Evolutionary conservation across 2,797 vertebrate genomes (phyloP), one percentile per base, ranked within the genome.

Genomic region (Pipistrellus nathusii): DNA sequence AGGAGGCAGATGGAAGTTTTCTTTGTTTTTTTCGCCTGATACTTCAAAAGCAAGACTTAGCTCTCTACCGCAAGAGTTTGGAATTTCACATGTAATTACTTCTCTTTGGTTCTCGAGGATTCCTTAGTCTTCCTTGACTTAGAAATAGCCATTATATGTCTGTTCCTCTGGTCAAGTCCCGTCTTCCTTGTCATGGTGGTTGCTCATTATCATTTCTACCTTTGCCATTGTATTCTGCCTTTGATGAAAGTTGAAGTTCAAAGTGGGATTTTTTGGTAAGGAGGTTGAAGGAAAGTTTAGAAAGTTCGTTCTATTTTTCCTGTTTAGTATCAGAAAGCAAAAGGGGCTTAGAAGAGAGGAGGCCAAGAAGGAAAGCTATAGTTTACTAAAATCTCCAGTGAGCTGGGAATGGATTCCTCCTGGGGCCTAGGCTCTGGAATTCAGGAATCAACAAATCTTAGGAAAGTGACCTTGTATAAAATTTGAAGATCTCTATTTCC

Each of bases 301-400:
- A 55, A 78, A 92, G 48, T 68, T 25, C 68, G 20, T 88, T 62
- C 46, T 83, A 11, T 25, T 85, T 10, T 77, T 81, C 9, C 4
- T 59, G 27, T 88, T 93, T 59, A 90, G 81, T 94, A n/a, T 91
- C 46, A 84, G 84, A 80, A 91, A 94, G 38, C 80, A 73, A 59
- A 90, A 77, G 44, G 41, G 12, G 18, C 3, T 78, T 88, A 46
- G 7, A 27, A 80, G n/a, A 32, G 44, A 80, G 73, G 80, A 83
- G n/a, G 18, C n/a, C 46, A 3, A 86, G 51, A 35, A 91, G 46
- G 64, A 92, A 85, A 88, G 8, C 14, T 53, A 1, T 8, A 72
- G 66, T 78, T 87, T 48, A 77, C 32, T 27, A 2, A 38, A 93
- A 30, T 96, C 57, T 72, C 32, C 21, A 12, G 13, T 30, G 32